Evolutionary conservation across 2,888 invertebrate species (phyloP), one percentile per base, ranked within the genome.

Genomic region (Latrodectus elegans): DNA sequence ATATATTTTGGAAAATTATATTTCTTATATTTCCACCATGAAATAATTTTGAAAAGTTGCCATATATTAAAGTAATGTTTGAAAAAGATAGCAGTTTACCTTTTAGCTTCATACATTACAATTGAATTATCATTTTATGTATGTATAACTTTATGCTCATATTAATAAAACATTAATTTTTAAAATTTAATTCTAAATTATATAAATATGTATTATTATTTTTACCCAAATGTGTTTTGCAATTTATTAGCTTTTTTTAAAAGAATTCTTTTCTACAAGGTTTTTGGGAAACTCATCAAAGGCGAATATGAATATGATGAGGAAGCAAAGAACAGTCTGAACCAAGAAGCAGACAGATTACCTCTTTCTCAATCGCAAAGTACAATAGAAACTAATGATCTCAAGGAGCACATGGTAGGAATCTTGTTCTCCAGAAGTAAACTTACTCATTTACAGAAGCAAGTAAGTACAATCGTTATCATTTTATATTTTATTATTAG

Each of bases 331-430:
- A 91, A 91, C 67, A 82, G 84, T 49, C 22, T 73, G 6, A 88
- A 76, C 72, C 82, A 82, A 65, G 88, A 88, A 53, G 73, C 68
- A 11, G 88, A 83, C 51, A 73, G 78, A 65, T 12, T 75, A 49
- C 86, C 75, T 15, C 53, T 87, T 51, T 78, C 82, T 52, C 87
- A 87, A 53, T 84, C 84, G 8, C 88, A 88, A 52, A 88, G 88
- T 55, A 88, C 88, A 22, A 52, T 84, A 91, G 93, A 92, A 90
- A 94, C 94, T 49, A 94, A 95, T 74, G 97, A 97, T 91, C 93
- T 99, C 10, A 95, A 97, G 70, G 98, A 98, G 91, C 98, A 98
- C 92, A 97, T 99, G 94, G 98, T 98, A 71, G 98, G 98, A 88
- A 98, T 99, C 91, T 93, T 99, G 73, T 99, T 98, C 92, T 97